phyloP scores from a whole-genome alignment of 2,113 vertebrate species.

The Mobula hypostoma region DNA sequence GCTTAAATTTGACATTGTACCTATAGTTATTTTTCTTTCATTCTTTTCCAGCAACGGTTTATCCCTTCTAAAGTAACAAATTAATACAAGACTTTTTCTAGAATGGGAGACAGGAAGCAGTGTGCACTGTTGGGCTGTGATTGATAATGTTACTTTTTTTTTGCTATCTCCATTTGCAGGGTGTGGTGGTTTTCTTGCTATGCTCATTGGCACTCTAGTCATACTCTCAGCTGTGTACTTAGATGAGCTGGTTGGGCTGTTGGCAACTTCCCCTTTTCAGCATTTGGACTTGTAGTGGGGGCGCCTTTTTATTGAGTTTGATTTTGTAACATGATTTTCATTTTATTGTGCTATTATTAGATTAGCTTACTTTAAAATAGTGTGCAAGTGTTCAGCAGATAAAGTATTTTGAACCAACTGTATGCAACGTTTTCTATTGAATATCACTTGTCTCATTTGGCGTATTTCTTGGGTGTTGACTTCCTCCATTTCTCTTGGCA shows the following conservation, averaged over 20 bases:
- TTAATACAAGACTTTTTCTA: background rate
- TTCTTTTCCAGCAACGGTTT: background rate
- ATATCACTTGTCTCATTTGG: too few relatives aligned
- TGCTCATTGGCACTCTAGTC: background rate
- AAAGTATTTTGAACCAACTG: background rate
- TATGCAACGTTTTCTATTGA: background rate
- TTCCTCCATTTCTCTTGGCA: background rate
- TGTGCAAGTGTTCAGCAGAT: background rate
- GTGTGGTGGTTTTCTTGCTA: slow-evolving; percentile 5
- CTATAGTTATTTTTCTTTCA: background rate
- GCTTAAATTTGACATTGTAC: background rate
- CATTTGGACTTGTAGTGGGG: background rate
- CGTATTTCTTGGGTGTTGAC: background rate
- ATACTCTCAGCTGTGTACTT: background rate
- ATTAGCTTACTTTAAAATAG: background rate
- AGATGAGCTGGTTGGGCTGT: background rate
- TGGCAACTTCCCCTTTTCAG: background rate
- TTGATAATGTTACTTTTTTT: background rate
- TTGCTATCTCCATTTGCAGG: background rate
- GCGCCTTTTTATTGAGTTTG: too few relatives aligned
- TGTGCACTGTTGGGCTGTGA: background rate
- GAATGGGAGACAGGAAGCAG: background rate
- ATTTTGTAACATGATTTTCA: background rate
- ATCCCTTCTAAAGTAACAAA: background rate
- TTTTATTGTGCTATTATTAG: background rate